phyloP scores from a whole-genome alignment of 2,113 vertebrate species.

The Pachypanchax playfairii region DNA sequence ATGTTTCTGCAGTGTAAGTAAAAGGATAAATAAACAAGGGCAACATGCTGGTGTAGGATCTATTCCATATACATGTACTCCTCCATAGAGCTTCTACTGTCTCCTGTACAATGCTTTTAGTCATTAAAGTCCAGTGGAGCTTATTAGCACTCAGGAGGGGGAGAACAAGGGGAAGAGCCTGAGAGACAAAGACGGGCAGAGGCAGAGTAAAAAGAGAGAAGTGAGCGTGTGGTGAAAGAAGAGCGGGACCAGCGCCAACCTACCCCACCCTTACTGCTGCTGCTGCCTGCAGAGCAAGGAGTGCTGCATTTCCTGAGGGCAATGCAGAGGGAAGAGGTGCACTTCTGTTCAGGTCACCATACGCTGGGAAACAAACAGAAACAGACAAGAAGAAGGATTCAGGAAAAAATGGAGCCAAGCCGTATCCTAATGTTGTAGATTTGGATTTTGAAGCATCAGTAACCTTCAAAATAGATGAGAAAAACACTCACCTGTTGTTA shows the following conservation, averaged over 20 bases:
- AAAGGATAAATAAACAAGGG: neutral
- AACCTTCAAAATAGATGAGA: no score
- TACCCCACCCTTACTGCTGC: conserved; percentile 76
- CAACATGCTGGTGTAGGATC: neutral
- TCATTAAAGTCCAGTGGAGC: conserved; percentile 44
- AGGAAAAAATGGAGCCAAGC: no score
- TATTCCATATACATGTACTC: conserved; percentile 12
- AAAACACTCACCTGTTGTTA: neutral
- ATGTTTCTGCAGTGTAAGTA: neutral
- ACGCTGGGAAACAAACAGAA: conserved; percentile 36
- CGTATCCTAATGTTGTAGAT: no score
- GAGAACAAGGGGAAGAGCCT: conserved; percentile 16
- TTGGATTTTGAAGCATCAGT: no score
- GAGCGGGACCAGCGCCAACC: conserved; percentile 70
- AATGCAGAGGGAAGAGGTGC: conserved; percentile 70
- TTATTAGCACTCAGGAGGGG: conserved; percentile 37
- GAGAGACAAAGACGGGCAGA: conserved; percentile 19
- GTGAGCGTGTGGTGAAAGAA: conserved; percentile 16
- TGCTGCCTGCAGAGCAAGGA: conserved; percentile 75
- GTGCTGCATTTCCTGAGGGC: conserved; percentile 80
- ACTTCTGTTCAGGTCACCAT: conserved; percentile 52
- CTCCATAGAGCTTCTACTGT: conserved; percentile 21
- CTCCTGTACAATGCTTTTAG: conserved; percentile 20
- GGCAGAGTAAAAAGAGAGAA: conserved; percentile 8
- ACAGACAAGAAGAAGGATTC: no score